Evolutionary conservation across 2,797 vertebrate genomes (phyloP).

Genomic region (Spondyliosoma cantharus): DNA sequence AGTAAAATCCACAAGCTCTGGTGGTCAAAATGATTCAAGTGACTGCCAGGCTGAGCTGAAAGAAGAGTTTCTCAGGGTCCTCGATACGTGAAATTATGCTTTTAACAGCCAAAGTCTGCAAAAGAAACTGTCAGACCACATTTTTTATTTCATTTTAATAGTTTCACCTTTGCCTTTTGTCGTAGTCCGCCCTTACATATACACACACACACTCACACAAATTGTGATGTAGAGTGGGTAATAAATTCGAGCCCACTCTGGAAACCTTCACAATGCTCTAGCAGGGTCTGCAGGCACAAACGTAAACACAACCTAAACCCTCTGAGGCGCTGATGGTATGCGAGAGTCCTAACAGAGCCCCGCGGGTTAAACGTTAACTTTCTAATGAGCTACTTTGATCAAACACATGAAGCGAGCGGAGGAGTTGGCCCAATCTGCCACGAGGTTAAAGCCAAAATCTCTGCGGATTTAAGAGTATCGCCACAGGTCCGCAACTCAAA

Average conservation of each 20-base stretch:
- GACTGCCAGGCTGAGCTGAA: neutral
- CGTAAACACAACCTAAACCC: slow-evolving; percentile 37
- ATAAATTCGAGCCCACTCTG: slow-evolving; percentile 40
- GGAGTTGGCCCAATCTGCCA: slow-evolving; percentile 12
- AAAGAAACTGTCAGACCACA: neutral
- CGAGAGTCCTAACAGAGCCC: slow-evolving; percentile 21
- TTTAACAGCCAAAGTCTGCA: neutral
- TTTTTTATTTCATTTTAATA: slow-evolving; percentile 6
- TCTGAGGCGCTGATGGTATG: neutral
- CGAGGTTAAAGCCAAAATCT: neutral
- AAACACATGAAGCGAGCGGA: neutral
- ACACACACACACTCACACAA: slow-evolving; percentile 5
- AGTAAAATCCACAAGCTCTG: neutral
- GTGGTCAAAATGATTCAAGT: neutral
- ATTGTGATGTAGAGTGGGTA: slow-evolving; percentile 30
- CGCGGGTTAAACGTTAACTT: slow-evolving; percentile 18
- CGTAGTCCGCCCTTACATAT: slow-evolving; percentile 1
- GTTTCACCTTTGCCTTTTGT: slow-evolving; percentile 12
- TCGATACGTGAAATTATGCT: neutral
- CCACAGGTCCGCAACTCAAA: neutral
- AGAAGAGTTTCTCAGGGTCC: slow-evolving; percentile 14
- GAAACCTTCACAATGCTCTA: slow-evolving; percentile 26
- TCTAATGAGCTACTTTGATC: neutral
- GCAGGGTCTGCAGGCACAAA: slow-evolving; percentile 16
- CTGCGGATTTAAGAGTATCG: neutral